Evolutionary conservation across 2,888 invertebrate species (phyloP).

Genomic region (Dexiosoma caninum): DNA sequence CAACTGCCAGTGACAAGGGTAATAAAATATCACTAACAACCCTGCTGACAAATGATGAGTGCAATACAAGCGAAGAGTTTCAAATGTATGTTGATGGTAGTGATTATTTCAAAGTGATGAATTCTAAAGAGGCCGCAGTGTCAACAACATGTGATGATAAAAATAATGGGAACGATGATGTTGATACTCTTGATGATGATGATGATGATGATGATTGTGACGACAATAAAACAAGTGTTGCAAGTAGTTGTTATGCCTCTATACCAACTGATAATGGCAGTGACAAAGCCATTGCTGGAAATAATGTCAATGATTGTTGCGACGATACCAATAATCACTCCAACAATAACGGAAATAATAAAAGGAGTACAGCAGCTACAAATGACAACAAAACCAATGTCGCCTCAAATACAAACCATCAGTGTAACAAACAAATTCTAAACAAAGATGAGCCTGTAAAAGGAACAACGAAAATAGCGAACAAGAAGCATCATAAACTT

Average conservation of each 20-base stretch:
- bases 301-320: slow-evolving; percentile 59
- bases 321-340: slow-evolving; percentile 63
- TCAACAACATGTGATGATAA: slow-evolving; percentile 64
- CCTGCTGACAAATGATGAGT: slow-evolving; percentile 57
- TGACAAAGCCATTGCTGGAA: slow-evolving; percentile 68
- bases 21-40: slow-evolving; percentile 47
- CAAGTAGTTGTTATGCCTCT: slow-evolving; percentile 63
- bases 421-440: slow-evolving; percentile 53
- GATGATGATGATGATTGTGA: slow-evolving; percentile 66
- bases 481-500: slow-evolving; percentile 57
- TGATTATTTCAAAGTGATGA: slow-evolving; percentile 64
- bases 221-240: slow-evolving; percentile 65
- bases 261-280: slow-evolving; percentile 66
- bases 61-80: slow-evolving; percentile 19
- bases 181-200: neutral
- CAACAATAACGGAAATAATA: slow-evolving; percentile 60
- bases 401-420: slow-evolving; percentile 78
- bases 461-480: slow-evolving; percentile 35
- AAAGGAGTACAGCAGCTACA: slow-evolving; percentile 71
- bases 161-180: no score
- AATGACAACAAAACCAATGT: slow-evolving; percentile 80
- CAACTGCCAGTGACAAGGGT: slow-evolving; percentile 18
- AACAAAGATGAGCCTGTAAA: slow-evolving; percentile 76
- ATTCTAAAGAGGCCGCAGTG: slow-evolving; percentile 55
- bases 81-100: slow-evolving; percentile 58